Conservation (phyloP, 1,140 invertebrate species). For the Aphelenchoides fujianensis region DNA sequence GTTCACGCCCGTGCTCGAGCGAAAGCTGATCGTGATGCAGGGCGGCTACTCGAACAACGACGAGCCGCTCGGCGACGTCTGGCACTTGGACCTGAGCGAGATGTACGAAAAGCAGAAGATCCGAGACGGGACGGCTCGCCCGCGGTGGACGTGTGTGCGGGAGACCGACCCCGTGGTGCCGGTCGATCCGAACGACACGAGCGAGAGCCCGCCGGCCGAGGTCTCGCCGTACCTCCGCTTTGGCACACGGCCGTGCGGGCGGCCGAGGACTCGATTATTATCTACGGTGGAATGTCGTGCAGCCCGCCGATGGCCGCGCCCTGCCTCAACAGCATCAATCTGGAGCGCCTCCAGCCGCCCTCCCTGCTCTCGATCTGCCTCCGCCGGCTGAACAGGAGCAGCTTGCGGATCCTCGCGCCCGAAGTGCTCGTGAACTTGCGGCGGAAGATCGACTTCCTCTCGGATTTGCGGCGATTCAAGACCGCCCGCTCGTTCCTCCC, state of each 20-base stretch:
- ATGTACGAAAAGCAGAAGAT: constrained; percentile 19
- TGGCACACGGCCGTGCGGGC: constrained; percentile 18
- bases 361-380: constrained; percentile 16
- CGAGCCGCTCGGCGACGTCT: constrained; percentile 20
- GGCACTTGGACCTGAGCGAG: constrained; percentile 21
- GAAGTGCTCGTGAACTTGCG: neutral
- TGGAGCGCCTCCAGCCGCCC: constrained; percentile 20
- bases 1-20: constrained; percentile 12
- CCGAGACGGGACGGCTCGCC: neutral
- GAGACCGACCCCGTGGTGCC: neutral
- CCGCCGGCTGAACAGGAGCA: neutral
- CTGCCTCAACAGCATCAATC: constrained; percentile 17
- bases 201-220: neutral
- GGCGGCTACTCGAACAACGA: constrained; percentile 19
- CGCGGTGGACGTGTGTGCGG: constrained; percentile 11
- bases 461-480: neutral
- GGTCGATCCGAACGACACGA: neutral
- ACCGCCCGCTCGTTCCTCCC: neutral
- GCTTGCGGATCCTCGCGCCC: neutral
- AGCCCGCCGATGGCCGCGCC: constrained; percentile 3
- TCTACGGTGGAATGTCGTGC: constrained; percentile 20
- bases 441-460: neutral
- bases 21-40: constrained; percentile 2
- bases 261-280: constrained; percentile 12
- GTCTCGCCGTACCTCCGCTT: constrained; percentile 11